Evolutionary conservation across 2,888 invertebrate species (phyloP).

Genomic region (Timandra comae): DNA sequence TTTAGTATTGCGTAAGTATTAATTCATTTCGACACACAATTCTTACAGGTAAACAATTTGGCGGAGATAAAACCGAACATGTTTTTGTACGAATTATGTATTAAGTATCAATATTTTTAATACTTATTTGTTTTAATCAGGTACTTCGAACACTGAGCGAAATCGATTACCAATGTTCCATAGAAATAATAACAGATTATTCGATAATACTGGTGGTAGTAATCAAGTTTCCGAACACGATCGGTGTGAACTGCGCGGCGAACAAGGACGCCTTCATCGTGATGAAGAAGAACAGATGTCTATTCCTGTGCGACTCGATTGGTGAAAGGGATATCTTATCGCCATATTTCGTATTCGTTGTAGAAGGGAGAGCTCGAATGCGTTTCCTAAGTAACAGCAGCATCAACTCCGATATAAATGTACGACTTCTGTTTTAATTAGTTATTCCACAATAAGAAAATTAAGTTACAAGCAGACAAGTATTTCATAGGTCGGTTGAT

Average conservation of each 20-base stretch:
- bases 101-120: no score
- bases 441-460: background rate
- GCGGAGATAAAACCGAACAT: no score
- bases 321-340: constrained; percentile 23
- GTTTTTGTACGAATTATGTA: no score
- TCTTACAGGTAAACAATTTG: no score
- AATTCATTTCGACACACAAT: no score
- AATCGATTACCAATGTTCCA: constrained; percentile 49
- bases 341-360: constrained; percentile 38
- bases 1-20: no score
- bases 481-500: no score
- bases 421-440: constrained; percentile 23
- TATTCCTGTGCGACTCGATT: constrained; percentile 43
- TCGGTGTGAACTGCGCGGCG: constrained; percentile 37
- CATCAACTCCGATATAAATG: constrained; percentile 55
- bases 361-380: constrained; percentile 40
- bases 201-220: constrained; percentile 38
- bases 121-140: constrained; percentile 37
- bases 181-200: constrained; percentile 45
- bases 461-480: background rate
- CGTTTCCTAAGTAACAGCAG: constrained; percentile 60
- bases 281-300: constrained; percentile 37
- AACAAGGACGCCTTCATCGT: constrained; percentile 48
- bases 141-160: constrained; percentile 48
- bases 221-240: constrained; percentile 45